These are phyloP conservation scores for Andricus grossulariae DNA, from an alignment of 1,140 invertebrate species.

Conservation along the genomic window DNA sequence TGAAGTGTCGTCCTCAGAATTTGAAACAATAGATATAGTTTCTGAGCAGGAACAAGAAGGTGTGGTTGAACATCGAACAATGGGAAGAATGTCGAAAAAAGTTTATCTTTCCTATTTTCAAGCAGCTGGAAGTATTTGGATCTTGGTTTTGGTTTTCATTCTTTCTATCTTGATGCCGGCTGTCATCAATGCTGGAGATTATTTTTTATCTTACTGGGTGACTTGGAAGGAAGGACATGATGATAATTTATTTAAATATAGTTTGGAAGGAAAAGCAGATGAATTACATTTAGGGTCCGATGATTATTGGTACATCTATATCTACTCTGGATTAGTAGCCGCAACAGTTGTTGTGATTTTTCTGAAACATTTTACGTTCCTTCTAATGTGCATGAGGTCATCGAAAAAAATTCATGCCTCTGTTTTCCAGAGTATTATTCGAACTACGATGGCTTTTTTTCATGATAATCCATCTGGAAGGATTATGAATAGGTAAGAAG, in stretches of 20 bases:
- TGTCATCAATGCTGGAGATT: conserved; percentile 80
- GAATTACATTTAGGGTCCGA: neutral
- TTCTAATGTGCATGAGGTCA: neutral
- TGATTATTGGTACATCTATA: neutral
- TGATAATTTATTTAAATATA: neutral
- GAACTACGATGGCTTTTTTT: neutral
- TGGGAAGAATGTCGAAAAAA: conserved; percentile 76
- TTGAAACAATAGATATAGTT: neutral
- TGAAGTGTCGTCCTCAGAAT: neutral
- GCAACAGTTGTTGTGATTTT: neutral
- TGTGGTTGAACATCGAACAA: conserved; percentile 73
- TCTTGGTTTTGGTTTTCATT: conserved; percentile 74
- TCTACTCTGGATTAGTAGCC: neutral
- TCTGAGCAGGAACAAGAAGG: conserved; percentile 65
- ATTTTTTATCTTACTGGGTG: conserved; percentile 81
- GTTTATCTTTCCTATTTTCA: conserved; percentile 80
- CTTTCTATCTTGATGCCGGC: conserved; percentile 77
- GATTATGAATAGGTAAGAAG: conserved; percentile 1
- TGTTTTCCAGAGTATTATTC: neutral
- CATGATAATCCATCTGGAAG: conserved; percentile 7
- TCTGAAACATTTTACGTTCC: neutral
- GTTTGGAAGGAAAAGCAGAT: neutral
- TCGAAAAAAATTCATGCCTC: neutral
- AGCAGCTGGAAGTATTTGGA: conserved; percentile 75
- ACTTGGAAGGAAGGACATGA: neutral